Base-by-base conservation (phyloP, 2,113 vertebrate genomes). In the Cavia aperea region DNA sequence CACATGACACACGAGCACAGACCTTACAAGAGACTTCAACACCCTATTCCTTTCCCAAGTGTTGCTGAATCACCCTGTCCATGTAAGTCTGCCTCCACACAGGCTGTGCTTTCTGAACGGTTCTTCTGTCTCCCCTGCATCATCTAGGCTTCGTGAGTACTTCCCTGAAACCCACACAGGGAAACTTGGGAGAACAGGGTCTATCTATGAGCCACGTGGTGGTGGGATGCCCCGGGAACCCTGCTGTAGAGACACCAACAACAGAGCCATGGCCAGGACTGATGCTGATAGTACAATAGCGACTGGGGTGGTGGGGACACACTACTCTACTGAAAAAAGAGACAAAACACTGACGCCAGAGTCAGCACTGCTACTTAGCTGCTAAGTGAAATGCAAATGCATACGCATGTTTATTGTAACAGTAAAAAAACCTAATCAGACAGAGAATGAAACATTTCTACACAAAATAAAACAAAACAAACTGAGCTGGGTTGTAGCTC, bases 11-110 rank as follows among this genome's bases (percentile, higher is more conserved):
- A 89, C 15, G 5, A 82, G 62, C 36, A 70, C 24, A 36, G n/a
- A 36, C 3, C 14, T 49, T 36, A 90, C 70, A 87, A 93, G 72
- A 84, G 39, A 46, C 36, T 68, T 88, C 88, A 89, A 63, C 33
- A 29, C 29, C 26, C 14, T 33, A 46, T 62, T 26, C 26, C 54
- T 51, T 78, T 75, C 36, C 6, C 39, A 65, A 58, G 24, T 79
- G 81, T 14, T 86, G 43, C 24, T 21, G 21, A 73, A 21, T 65
- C 49, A 26, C 18, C 21, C 24, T 26, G 39, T 5, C 15, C 7
- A 43, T 58, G 26, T 72, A 33, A 56, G 46, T n/a, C 21, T 5
- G 13, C 24, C 56, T 92, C 73, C 31, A 39, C 43, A 49, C 12
- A 46, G 65, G 82, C 63, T 0, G 2, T 16, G 46, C 21, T 87